Evolutionary conservation across 2,797 vertebrate genomes (phyloP).

Genomic region (Gymnoscopelus braueri): DNA sequence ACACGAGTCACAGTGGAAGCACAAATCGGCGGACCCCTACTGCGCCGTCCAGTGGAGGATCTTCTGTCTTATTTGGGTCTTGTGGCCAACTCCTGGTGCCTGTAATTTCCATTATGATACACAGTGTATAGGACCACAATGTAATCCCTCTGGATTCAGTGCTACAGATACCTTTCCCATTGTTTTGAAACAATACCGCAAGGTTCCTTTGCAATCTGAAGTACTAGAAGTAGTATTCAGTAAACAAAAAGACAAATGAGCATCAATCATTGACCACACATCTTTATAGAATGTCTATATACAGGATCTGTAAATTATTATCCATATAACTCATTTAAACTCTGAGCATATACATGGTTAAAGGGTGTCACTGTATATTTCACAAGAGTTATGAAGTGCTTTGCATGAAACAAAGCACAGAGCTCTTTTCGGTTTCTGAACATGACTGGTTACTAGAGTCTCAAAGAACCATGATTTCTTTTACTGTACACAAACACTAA

Average conservation of each 20-base stretch:
- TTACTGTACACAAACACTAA: background rate
- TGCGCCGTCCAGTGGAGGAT: background rate
- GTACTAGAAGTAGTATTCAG: too few species aligned
- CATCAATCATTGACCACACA: background rate
- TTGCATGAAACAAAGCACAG: constrained; percentile 14
- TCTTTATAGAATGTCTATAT: background rate
- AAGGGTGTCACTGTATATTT: background rate
- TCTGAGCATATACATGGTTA: too few species aligned
- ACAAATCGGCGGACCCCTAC: fast-evolving
- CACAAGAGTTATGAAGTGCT: constrained; percentile 25
- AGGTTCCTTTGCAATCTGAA: too few species aligned
- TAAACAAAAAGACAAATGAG: background rate
- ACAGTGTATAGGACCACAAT: background rate
- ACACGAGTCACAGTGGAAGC: background rate
- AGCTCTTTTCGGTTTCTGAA: constrained; percentile 9
- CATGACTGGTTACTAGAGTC: constrained; percentile 6
- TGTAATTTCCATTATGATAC: background rate
- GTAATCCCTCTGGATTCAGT: background rate
- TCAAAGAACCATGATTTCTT: background rate
- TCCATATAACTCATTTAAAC: too few species aligned
- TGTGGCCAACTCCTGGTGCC: constrained; percentile 37
- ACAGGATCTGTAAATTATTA: background rate
- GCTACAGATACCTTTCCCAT: background rate
- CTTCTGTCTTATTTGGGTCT: constrained; percentile 8
- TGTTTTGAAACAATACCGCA: too few species aligned